phyloP scores from a whole-genome alignment of 2,797 vertebrate genomes.

The Enteromius radiatus region DNA sequence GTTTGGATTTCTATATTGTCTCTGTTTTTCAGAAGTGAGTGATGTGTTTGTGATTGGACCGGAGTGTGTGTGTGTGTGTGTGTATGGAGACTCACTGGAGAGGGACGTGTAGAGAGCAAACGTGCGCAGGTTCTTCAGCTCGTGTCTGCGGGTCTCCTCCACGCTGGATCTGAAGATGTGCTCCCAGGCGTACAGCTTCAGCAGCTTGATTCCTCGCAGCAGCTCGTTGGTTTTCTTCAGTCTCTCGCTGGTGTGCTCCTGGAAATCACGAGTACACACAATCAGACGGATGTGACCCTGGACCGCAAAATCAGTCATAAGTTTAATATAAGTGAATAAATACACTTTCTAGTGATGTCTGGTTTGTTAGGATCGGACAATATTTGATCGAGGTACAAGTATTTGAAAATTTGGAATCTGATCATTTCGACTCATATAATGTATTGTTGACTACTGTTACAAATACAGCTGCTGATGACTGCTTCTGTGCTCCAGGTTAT shows the following conservation, averaged over 20 bases:
- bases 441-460: too few relatives aligned
- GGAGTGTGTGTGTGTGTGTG: background rate
- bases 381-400: too few relatives aligned
- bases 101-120: slow-evolving; percentile 95
- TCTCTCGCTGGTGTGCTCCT: slow-evolving; percentile 96
- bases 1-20: background rate
- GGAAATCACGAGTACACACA: slow-evolving; percentile 52
- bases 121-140: slow-evolving; percentile 92
- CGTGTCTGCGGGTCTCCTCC: slow-evolving; percentile 90
- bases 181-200: slow-evolving; percentile 98
- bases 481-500: too few relatives aligned
- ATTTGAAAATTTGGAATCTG: too few relatives aligned
- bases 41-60: background rate
- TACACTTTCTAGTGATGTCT: too few relatives aligned
- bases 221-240: slow-evolving; percentile 98
- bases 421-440: too few relatives aligned
- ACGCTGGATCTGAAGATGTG: slow-evolving; percentile 92
- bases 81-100: slow-evolving; percentile 79
- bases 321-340: too few relatives aligned
- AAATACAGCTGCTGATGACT: too few relatives aligned
- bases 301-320: too few relatives aligned
- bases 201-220: slow-evolving; percentile 94
- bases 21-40: background rate
- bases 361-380: too few relatives aligned
- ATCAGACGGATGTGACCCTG: background rate